Evolutionary conservation across 1,140 invertebrate species (phyloP), one percentile per base, ranked within the genome.

Genomic region (Cataglyphis hispanica): DNA sequence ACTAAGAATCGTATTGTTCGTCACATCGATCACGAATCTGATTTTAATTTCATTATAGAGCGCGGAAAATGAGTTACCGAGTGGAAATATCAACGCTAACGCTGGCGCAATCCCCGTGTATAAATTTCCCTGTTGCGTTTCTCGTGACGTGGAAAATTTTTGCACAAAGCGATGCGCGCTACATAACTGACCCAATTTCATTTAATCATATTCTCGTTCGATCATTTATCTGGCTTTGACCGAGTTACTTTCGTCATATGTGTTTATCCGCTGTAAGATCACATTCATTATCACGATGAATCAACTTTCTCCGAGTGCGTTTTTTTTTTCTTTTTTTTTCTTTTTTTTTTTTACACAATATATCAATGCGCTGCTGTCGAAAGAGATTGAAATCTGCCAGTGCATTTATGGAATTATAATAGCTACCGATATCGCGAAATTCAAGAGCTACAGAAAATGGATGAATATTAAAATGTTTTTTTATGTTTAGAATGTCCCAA

Each of bases 191-290:
- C 78, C 53, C 78, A 72, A 37, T 74, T 74, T 25, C 22, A 8
- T 43, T 43, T 2, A 25, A n/a, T 5, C 37, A 46, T n/a, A n/a
- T 72, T 72, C 34, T 58, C 19, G 11, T 34, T 19, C 43, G 78
- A 83, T 83, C 37, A n/a, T 83, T 34, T 72, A 83, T 83, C 67
- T 83, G 78, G 67, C 67, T 83, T 83, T 72, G 78, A 83, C 67
- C 78, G 78, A 83, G 37, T 83, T 83, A 83, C 78, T 83, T 83
- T 83, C 67, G 67, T 34, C 78, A 46, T 80, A 53, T 27, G 19
- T 40, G 53, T n/a, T 74, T 83, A 72, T 74, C 78, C 27, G 11
- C 46, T 46, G 34, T 46, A 72, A 43, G 56, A 83, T 83, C 66
- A 5, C 27, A 74, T 74, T 56, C 53, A 74, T 34, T 46, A 60